Conservation (phyloP, 2,888 invertebrate species). For the Tethea ocularis region DNA sequence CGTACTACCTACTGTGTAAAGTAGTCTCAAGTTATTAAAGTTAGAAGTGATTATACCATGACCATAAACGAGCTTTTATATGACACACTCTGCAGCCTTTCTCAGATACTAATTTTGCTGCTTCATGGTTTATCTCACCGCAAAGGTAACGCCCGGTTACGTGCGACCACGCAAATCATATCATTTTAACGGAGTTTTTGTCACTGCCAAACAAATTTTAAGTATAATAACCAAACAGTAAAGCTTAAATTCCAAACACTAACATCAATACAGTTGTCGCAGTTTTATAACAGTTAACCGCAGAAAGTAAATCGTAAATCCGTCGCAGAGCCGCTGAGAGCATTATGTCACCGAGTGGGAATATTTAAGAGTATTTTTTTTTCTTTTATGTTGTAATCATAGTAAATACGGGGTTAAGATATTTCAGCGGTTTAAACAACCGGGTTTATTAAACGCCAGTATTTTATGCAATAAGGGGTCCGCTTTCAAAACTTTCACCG, state of each 20-base stretch:
- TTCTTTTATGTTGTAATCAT: slow-evolving; percentile 6
- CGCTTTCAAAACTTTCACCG: slow-evolving; percentile 70
- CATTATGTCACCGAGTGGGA: slow-evolving; percentile 57
- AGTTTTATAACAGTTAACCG: slow-evolving; percentile 60
- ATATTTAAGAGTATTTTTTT: slow-evolving; percentile 39
- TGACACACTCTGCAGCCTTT: slow-evolving; percentile 27
- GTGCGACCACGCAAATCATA: slow-evolving; percentile 67
- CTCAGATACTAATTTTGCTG: slow-evolving; percentile 39
- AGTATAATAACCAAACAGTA: slow-evolving; percentile 24
- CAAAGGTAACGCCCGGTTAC: slow-evolving; percentile 50
- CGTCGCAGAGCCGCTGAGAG: slow-evolving; percentile 41
- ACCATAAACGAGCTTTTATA: slow-evolving; percentile 32
- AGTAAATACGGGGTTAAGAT: neutral
- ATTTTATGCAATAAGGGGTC: slow-evolving; percentile 47
- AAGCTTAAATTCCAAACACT: slow-evolving; percentile 22
- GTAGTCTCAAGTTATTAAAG: slow-evolving; percentile 17
- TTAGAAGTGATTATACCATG: slow-evolving; percentile 20
- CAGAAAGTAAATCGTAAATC: slow-evolving; percentile 66
- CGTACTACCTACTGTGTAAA: slow-evolving; percentile 8
- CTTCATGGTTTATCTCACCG: slow-evolving; percentile 48
- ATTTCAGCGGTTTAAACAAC: neutral
- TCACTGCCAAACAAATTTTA: slow-evolving; percentile 24
- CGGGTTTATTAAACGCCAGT: slow-evolving; percentile 9
- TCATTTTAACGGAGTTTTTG: slow-evolving; percentile 49
- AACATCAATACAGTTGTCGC: slow-evolving; percentile 24